A percentile compares a stretch with the other conserved stretches of the same genome.
These are phyloP conservation scores for Neocloeon triangulifer DNA, from an alignment of 1,140 invertebrate genomes.

Conservation along the genomic window DNA sequence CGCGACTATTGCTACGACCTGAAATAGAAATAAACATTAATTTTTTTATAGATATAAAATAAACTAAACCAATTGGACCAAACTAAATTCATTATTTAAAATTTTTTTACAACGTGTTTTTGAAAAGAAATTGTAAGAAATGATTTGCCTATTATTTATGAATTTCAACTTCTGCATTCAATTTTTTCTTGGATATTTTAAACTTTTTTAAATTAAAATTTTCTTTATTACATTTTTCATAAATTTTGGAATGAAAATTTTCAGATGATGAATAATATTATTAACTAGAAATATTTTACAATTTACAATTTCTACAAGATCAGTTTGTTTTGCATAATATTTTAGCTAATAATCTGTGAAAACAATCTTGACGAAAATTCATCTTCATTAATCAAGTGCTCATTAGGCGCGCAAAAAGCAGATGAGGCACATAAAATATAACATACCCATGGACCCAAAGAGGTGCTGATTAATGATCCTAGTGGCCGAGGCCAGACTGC, in stretches of 20 bases:
- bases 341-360: background rate
- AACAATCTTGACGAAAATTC: background rate
- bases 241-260: background rate
- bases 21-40: too few relatives aligned
- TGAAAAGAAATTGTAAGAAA: too few relatives aligned
- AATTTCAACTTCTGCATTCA: slow-evolving; percentile 4
- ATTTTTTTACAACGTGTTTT: too few relatives aligned
- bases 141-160: too few relatives aligned
- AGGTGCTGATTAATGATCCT: slow-evolving; percentile 52
- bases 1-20: slow-evolving; percentile 36
- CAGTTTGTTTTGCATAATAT: background rate
- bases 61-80: too few relatives aligned
- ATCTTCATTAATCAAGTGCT: background rate
- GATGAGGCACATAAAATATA: slow-evolving; percentile 24
- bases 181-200: slow-evolving; percentile 4
- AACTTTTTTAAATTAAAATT: slow-evolving; percentile 7
- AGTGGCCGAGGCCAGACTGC: slow-evolving; percentile 37
- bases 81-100: too few relatives aligned
- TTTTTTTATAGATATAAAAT: too few relatives aligned
- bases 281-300: background rate
- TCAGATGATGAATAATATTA: background rate
- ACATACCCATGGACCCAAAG: slow-evolving; percentile 35
- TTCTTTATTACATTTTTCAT: slow-evolving; percentile 1
- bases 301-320: background rate
- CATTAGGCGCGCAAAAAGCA: slow-evolving; percentile 5